A percentile compares a stretch with the other conserved stretches of the same genome.
Evolutionary conservation across 2,888 invertebrate genomes (phyloP).

Genomic region (Koerneria pararmatus): DNA sequence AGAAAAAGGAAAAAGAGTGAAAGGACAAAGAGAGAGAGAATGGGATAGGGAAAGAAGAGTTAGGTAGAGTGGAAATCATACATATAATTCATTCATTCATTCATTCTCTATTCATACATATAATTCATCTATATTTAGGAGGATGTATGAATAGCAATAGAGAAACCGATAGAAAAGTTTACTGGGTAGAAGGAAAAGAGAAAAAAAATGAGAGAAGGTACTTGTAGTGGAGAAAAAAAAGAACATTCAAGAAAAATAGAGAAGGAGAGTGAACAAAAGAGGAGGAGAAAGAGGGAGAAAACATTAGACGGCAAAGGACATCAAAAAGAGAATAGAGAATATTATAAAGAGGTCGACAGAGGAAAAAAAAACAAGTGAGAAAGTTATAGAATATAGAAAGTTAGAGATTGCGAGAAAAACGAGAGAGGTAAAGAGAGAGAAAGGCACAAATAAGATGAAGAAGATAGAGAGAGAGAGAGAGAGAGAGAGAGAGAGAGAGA

Average conservation of each 20-base stretch:
- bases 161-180: neutral
- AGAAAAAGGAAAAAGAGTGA: too few relatives aligned
- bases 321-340: neutral
- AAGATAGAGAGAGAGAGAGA: neutral
- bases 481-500: neutral
- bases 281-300: slow-evolving; percentile 1
- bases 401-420: neutral
- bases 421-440: neutral
- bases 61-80: neutral
- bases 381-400: neutral
- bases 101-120: neutral
- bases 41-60: neutral
- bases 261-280: neutral
- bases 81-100: neutral
- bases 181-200: too few relatives aligned
- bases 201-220: too few relatives aligned
- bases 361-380: neutral
- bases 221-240: too few relatives aligned
- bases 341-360: neutral
- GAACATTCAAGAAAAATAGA: too few relatives aligned
- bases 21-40: neutral
- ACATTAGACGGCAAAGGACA: neutral
- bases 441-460: too few relatives aligned
- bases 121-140: too few relatives aligned
- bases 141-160: neutral